phyloP scores from a whole-genome alignment of 2,888 invertebrate species.

The Catonia carolina region DNA sequence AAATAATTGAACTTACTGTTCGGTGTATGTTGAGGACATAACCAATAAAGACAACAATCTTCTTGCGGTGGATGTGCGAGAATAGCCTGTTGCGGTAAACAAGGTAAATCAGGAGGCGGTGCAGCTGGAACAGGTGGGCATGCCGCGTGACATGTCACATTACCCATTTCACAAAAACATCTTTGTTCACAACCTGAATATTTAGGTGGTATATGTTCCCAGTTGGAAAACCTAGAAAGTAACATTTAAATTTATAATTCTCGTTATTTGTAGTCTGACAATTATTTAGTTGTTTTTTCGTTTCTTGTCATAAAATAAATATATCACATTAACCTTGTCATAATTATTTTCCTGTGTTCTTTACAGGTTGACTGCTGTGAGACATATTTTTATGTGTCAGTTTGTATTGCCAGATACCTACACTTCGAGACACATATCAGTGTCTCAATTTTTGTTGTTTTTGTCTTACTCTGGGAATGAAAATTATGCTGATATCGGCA shows the following conservation, averaged over 20 bases:
- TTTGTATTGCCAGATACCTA: too few relatives aligned
- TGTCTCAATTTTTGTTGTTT: too few relatives aligned
- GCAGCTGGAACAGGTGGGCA: constrained; percentile 70
- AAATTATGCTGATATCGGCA: too few relatives aligned
- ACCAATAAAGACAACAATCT: constrained; percentile 81
- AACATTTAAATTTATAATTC: not conserved
- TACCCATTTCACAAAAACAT: constrained; percentile 83
- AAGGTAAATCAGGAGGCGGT: constrained; percentile 68
- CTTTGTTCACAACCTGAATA: constrained; percentile 78
- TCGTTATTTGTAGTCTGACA: not conserved
- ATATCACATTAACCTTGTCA: too few relatives aligned
- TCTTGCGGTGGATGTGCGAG: constrained; percentile 62
- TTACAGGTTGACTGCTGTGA: too few relatives aligned
- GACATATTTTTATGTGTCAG: too few relatives aligned
- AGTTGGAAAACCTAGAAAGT: constrained; percentile 60
- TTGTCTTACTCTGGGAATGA: too few relatives aligned
- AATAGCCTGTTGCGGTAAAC: constrained; percentile 56
- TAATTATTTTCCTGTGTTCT: too few relatives aligned
- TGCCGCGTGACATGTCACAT: constrained; percentile 72
- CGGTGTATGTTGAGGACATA: constrained; percentile 40
- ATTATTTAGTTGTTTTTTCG: not conserved
- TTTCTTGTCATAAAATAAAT: too few relatives aligned
- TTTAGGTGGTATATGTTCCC: constrained; percentile 72
- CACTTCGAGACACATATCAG: too few relatives aligned
- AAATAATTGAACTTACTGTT: constrained; percentile 21